phyloP scores from a whole-genome alignment of 2,113 vertebrate species.

The Pelusios castaneus region DNA sequence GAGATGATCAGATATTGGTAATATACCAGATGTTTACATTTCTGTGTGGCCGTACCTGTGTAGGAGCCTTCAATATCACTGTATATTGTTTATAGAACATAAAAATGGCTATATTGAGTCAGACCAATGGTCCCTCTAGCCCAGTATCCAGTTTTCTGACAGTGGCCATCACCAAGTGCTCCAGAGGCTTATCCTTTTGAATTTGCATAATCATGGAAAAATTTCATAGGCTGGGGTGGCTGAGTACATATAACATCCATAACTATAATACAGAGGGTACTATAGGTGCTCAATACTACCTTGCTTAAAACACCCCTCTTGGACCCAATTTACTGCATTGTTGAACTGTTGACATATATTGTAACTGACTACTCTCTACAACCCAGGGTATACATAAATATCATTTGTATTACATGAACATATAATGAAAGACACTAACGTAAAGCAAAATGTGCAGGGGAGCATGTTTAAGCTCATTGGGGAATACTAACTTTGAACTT shows the following conservation, averaged over 20 bases:
- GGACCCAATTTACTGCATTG: neutral
- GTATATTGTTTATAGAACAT: too few relatives aligned
- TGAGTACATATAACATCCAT: neutral
- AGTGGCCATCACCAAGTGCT: too few relatives aligned
- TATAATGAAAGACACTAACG: neutral
- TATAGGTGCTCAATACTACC: neutral
- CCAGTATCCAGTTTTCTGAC: too few relatives aligned
- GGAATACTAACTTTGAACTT: neutral
- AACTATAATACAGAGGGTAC: neutral
- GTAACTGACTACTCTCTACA: neutral
- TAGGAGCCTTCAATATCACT: neutral
- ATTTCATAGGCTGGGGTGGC: neutral
- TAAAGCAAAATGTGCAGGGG: neutral
- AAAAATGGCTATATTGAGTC: too few relatives aligned
- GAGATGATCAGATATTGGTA: neutral
- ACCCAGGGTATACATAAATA: neutral
- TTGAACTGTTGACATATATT: neutral
- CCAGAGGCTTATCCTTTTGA: neutral
- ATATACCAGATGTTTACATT: neutral
- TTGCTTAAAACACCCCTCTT: neutral
- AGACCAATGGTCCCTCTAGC: too few relatives aligned
- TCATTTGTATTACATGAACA: neutral
- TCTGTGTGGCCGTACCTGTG: neutral
- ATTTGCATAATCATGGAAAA: neutral
- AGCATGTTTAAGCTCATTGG: neutral